A percentile compares a stretch with the other conserved stretches of the same genome.
Conservation (phyloP, 2,888 invertebrate species). For the Rosalia funebris region DNA sequence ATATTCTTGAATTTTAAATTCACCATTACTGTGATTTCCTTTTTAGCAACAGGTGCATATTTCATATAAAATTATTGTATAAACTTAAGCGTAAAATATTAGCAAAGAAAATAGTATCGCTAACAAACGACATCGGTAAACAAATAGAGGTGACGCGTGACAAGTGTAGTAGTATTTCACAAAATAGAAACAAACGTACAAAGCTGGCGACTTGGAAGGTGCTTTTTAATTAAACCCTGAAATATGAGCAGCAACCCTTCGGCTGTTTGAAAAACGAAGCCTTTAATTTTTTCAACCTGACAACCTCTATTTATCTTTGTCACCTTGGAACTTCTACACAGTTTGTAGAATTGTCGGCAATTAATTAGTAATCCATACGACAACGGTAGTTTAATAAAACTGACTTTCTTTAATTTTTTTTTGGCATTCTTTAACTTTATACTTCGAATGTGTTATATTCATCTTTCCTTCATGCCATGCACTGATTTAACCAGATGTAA, state of each 20-base stretch:
- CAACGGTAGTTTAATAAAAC: constrained; percentile 17
- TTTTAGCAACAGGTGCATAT: too few relatives aligned
- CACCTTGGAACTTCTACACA: constrained; percentile 23
- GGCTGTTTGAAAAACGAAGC: constrained; percentile 16
- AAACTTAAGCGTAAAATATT: too few relatives aligned
- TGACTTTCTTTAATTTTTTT: too few relatives aligned
- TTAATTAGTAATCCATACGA: constrained; percentile 19
- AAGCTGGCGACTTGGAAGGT: not conserved
- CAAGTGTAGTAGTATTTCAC: not conserved
- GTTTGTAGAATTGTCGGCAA: constrained; percentile 12
- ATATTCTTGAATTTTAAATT: too few relatives aligned
- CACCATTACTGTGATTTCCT: too few relatives aligned
- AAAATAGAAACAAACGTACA: not conserved
- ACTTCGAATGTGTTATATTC: too few relatives aligned
- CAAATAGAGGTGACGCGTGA: not conserved
- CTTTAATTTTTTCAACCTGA: constrained; percentile 23
- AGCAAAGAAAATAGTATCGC: too few relatives aligned
- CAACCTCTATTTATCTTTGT: constrained; percentile 19
- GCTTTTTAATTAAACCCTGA: constrained; percentile 17
- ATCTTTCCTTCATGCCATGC: too few relatives aligned
- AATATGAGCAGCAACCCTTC: constrained; percentile 8
- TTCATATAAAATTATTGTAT: too few relatives aligned
- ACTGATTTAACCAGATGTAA: too few relatives aligned
- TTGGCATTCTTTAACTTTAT: too few relatives aligned
- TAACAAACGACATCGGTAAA: too few relatives aligned